Percentiles rank a stretch among this genome's conserved stretches.
These are phyloP conservation scores for Typhlichthys subterraneus DNA, from an alignment of 2,797 vertebrate genomes.

Conservation along the genomic window DNA sequence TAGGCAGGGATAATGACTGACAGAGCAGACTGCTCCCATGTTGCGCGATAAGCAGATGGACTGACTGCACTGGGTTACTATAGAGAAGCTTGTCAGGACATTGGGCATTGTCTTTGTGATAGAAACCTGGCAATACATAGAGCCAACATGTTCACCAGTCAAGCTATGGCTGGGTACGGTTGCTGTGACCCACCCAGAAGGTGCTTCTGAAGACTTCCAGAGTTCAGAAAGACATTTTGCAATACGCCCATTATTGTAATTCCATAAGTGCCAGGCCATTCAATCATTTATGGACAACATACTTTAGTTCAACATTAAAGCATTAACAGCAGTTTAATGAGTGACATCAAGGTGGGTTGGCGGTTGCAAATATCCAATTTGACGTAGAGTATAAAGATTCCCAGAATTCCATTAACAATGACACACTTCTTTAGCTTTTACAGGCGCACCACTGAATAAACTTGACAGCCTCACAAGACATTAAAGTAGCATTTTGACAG, in stretches of 20 bases:
- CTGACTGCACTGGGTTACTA: conserved; percentile 17
- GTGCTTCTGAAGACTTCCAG: conserved; percentile 28
- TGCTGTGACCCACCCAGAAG: conserved; percentile 13
- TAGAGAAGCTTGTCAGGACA: conserved; percentile 9
- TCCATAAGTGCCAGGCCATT: background rate
- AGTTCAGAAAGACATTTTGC: conserved; percentile 34
- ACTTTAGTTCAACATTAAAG: conserved; percentile 7
- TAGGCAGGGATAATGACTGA: conserved; percentile 15
- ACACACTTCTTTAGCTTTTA: background rate
- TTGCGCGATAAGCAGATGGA: conserved; percentile 5
- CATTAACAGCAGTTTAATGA: conserved; percentile 15
- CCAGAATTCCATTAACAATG: conserved; percentile 8
- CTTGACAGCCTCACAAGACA: conserved; percentile 21
- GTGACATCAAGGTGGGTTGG: conserved; percentile 22
- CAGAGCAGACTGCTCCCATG: conserved; percentile 22
- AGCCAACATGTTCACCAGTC: conserved; percentile 11
- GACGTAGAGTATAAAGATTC: conserved; percentile 11
- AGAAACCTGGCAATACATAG: conserved; percentile 18
- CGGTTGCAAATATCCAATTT: conserved; percentile 31
- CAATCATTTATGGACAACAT: conserved; percentile 1
- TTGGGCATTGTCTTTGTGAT: background rate
- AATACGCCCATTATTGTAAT: conserved; percentile 28
- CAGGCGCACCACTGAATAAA: conserved; percentile 2
- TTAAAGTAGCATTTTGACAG: conserved; percentile 4
- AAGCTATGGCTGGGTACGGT: conserved; percentile 18